These are phyloP conservation scores for Mus caroli DNA, from an alignment of 2,797 vertebrate species.

Conservation along the genomic window DNA sequence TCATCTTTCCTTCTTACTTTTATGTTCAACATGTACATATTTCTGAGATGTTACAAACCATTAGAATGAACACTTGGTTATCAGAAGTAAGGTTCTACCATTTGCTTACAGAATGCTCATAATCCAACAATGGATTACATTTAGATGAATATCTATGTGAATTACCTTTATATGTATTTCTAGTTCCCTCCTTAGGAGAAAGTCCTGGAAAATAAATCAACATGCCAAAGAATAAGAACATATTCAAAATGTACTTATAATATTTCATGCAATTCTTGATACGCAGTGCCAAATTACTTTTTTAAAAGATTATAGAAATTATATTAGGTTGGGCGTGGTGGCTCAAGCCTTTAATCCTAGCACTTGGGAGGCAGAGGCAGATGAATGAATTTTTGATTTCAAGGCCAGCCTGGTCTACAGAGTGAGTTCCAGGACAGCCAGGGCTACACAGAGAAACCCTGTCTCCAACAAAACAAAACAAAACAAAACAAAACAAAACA, in stretches of 20 bases:
- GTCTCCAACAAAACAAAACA: no score
- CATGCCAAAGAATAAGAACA: conserved; percentile 33
- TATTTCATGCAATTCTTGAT: conserved; percentile 23
- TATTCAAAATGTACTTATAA: not conserved
- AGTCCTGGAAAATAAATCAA: conserved; percentile 31
- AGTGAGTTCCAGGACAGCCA: no score
- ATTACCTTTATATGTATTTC: conserved; percentile 29
- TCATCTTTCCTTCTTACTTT: not conserved
- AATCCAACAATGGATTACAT: conserved; percentile 13
- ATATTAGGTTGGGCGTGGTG: not conserved
- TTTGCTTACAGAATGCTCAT: not conserved
- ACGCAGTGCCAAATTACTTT: not conserved
- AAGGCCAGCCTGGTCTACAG: no score
- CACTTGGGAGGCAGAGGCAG: no score
- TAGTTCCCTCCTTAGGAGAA: conserved; percentile 45
- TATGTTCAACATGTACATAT: not conserved
- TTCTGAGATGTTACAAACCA: not conserved
- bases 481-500: no score
- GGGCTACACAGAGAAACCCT: no score
- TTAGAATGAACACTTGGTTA: conserved; percentile 5
- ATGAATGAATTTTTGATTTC: no score
- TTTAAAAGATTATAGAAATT: conserved; percentile 34
- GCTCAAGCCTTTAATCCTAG: no score
- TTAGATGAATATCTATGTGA: not conserved
- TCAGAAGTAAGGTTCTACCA: not conserved